Evolutionary conservation across 2,888 invertebrate genomes (phyloP), one percentile per base, ranked within the genome.

Genomic region (Notocelia uddmanniana): DNA sequence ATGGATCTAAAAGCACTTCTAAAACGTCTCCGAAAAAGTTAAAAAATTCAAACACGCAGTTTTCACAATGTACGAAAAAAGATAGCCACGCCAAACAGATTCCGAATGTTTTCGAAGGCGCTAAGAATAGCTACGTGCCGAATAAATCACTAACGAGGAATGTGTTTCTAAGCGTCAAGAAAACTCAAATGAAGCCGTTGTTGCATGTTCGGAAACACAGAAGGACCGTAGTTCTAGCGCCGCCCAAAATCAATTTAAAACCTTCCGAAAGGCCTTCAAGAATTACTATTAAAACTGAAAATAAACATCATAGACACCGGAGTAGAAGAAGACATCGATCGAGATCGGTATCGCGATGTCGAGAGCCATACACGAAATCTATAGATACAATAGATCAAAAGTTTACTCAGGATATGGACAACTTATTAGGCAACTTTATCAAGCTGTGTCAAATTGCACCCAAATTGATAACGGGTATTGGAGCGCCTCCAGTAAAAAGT

Each of bases 341-440:
- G 18, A 85, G 93, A 76, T 94, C 94, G 0, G 92, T 88, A 23
- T 94, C 93, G 0, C 88, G 88, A 77, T 91, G 91, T 77, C 83
- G 93, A 74, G 93, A 94, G 58, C 82, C 95, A 62, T 96, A 95
- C 87, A 95, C 95, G 75, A 97, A 95, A 89, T 94, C 95, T 74
- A 94, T 94, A 70, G 96, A 96, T 79, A 94, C 95, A 3, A 95
- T 90, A 8, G 94, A 94, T 81, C 92, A 92, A 78, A 93, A 94
- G 76, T 94, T 94, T 79, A 85, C 80, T 54, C 92, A 92, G 79
- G 94, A 94, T 76, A 90, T 94, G 89, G 94, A 94, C 70, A 84
- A 78, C 74, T 83, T 94, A 8, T 87, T 93, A 73, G 82, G 87
- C 15, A 92, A 88, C 78, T 94, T 94, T 76, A 89, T 93, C 63